Base-by-base conservation (phyloP, 2,888 invertebrate species). In the Scrobipalpa atriplicella region DNA sequence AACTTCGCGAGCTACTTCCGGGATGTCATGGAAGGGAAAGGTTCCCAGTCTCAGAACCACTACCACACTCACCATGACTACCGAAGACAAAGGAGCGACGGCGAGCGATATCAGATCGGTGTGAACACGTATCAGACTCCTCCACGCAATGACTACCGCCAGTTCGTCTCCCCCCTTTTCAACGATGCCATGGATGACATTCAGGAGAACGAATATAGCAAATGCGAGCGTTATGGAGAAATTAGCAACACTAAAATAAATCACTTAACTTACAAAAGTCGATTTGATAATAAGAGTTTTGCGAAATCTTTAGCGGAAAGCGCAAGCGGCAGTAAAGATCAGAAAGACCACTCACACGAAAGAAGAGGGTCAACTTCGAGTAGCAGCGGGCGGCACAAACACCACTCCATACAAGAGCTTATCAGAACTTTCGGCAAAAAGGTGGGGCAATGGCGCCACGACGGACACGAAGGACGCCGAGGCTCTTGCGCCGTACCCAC, bases 391-490 rank as follows among this genome's bases (percentile, higher is more conserved):
- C 88, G 80, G 60, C 93, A 94, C 74, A 94, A 95, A 78, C 94
- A 94, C 78, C 95, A 96, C 84, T 95, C 96, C 36, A 96, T 97
- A 76, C 96, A 96, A 78, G 96, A 96, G 78, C 86, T 97, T 83
- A 95, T 97, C 64, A 93, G 95, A 73, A 95, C 95, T 76, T 96
- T 96, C 73, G 95, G 96, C 29, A 95, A 96, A 80, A 95, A 95
- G 82, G 94, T 96, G 63, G 95, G 95, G 29, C 94, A 95, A 74
- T 96, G 96, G 94, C 93, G 96, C 60, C 92, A 94, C 66, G 95
- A 95, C 70, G 70, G 81, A 1, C 75, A 79, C 47, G 94, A 94
- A 69, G 93, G 92, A 43, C 82, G 90, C 0, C 85, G 92, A 29
- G 84, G 87, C 38, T 88, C 92, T 18, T 89, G 86, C 69, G 89